phyloP scores from a whole-genome alignment of 2,888 invertebrate genomes.

The Thumatha senex region DNA sequence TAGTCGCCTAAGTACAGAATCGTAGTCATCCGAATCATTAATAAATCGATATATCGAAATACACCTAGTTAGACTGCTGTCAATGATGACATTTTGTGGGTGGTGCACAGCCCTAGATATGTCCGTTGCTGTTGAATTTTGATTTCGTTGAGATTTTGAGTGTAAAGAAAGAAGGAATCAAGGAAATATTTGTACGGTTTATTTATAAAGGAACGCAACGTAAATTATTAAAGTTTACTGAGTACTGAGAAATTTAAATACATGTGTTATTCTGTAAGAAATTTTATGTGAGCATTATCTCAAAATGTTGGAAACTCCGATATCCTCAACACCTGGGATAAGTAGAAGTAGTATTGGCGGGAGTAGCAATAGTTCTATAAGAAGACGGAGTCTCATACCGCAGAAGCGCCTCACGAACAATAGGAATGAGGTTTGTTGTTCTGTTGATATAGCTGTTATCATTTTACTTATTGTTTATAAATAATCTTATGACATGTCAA shows the following conservation, averaged over 20 bases:
- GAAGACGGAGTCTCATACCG: constrained; percentile 65
- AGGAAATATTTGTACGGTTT: too few species aligned
- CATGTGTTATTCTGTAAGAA: constrained; percentile 1
- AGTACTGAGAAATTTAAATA: neutral
- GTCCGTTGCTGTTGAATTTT: constrained; percentile 35
- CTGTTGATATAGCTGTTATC: neutral
- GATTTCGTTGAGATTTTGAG: constrained; percentile 23
- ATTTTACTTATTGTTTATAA: neutral
- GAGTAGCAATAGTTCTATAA: constrained; percentile 59
- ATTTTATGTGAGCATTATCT: constrained; percentile 15
- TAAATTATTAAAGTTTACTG: constrained; percentile 2
- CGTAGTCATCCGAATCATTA: too few species aligned
- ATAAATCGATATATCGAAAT: too few species aligned
- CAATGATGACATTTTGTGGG: too few species aligned
- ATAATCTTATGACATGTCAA: neutral
- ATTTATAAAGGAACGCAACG: constrained; percentile 3
- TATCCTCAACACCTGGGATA: constrained; percentile 59
- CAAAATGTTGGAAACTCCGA: constrained; percentile 63
- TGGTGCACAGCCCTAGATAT: neutral
- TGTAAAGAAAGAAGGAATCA: constrained; percentile 23
- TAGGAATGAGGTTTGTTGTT: constrained; percentile 60
- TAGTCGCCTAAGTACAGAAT: too few species aligned
- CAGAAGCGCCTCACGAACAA: constrained; percentile 45
- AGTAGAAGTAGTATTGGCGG: constrained; percentile 67
- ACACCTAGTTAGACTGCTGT: too few species aligned